Conservation (phyloP, 1,140 invertebrate species). For the Himalopsyche phryganea region DNA sequence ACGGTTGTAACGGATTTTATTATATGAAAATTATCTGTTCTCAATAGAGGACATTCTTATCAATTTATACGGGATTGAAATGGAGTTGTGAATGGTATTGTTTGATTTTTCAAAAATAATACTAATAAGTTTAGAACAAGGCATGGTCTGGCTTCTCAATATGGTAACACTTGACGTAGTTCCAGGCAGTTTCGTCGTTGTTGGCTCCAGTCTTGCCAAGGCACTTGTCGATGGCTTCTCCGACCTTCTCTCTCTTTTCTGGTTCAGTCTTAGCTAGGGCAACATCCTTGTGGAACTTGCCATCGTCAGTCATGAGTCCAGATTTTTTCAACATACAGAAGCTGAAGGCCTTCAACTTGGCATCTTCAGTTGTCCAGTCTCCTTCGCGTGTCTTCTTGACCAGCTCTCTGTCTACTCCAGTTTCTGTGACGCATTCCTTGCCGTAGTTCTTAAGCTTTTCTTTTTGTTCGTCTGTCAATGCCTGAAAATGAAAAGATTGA, state of each 20-base stretch:
- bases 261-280: constrained; percentile 10
- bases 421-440: constrained; percentile 2
- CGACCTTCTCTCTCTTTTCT: constrained; percentile 8
- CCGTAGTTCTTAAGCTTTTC: constrained; percentile 3
- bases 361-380: constrained; percentile 17
- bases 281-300: constrained; percentile 16
- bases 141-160: constrained; percentile 16
- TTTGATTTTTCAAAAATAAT: too few relatives aligned
- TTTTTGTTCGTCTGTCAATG: constrained; percentile 21
- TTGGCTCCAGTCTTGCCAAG: background rate
- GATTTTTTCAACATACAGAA: constrained; percentile 22
- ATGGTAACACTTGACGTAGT: constrained; percentile 24
- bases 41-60: too few relatives aligned
- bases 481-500: background rate
- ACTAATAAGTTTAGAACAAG: constrained; percentile 15
- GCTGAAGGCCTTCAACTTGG: constrained; percentile 10
- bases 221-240: constrained; percentile 23
- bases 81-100: too few relatives aligned
- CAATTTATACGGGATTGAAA: too few relatives aligned
- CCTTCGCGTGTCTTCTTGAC: constrained; percentile 12
- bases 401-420: constrained; percentile 12
- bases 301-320: constrained; percentile 16
- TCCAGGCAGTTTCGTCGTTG: constrained; percentile 10
- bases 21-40: too few relatives aligned
- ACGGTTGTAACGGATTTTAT: too few relatives aligned